These are phyloP conservation scores for Carassius gibelio DNA, from an alignment of 2,113 vertebrate genomes.

Conservation along the genomic window DNA sequence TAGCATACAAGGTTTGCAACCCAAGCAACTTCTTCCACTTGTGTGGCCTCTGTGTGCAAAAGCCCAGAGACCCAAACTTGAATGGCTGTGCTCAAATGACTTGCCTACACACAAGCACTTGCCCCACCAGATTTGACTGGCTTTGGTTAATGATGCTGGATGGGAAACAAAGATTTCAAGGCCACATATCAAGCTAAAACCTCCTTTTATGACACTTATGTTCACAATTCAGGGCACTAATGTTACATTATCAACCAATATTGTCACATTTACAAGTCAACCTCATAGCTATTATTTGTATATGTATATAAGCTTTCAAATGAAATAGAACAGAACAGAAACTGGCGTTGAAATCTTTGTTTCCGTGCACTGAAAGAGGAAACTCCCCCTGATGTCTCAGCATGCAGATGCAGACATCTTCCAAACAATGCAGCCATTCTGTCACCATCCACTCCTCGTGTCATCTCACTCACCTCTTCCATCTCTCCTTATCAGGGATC, in stretches of 20 bases:
- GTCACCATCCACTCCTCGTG: constrained; percentile 69
- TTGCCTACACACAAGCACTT: constrained; percentile 74
- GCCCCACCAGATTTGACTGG: constrained; percentile 74
- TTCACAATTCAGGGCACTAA: background rate
- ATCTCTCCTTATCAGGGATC: constrained; percentile 65
- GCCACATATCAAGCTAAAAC: constrained; percentile 42
- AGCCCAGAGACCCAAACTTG: constrained; percentile 70
- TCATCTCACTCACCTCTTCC: constrained; percentile 64
- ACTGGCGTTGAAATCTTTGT: constrained; percentile 76
- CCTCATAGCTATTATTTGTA: background rate
- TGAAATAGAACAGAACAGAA: background rate
- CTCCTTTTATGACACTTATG: background rate
- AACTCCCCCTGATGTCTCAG: constrained; percentile 72
- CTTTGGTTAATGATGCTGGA: constrained; percentile 75
- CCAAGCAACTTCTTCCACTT: constrained; percentile 78
- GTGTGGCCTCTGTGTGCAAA: constrained; percentile 72
- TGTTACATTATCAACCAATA: background rate
- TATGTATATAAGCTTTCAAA: background rate
- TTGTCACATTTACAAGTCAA: background rate
- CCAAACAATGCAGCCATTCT: constrained; percentile 71
- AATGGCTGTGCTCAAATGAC: constrained; percentile 83
- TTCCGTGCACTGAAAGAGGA: constrained; percentile 68
- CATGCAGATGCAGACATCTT: constrained; percentile 66
- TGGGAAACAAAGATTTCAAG: constrained; percentile 79
- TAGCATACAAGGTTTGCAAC: constrained; percentile 98